Evolutionary conservation across 2,797 vertebrate genomes (phyloP), one percentile per base, ranked within the genome.

Genomic region (Ara ararauna): DNA sequence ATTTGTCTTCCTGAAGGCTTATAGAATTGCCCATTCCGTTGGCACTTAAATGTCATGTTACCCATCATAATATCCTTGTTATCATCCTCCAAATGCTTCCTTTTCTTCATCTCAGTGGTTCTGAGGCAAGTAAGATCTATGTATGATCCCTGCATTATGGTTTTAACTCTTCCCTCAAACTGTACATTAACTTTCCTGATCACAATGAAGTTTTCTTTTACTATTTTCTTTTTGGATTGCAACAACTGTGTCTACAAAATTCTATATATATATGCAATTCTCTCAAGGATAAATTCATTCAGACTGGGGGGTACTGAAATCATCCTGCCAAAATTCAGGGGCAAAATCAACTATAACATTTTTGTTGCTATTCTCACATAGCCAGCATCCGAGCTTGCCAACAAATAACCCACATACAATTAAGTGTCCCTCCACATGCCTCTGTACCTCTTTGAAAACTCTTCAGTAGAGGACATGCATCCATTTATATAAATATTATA

Each of bases 1-100:
- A 30, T 72, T 91, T 82, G 83, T 94, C 85, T 93, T 95, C 89
- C 91, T 62, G 51, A 94, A 87, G 89, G 89, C 77, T 91, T 71
- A 71, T 5, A 18, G 51, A 96, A 93, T 85, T 91, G 64, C 67
- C 83, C 83, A 53, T 94, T 96, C 83, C 74, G 68, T 0, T 47
- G 80, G 51, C 85, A 91, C 74, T 93, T 91, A 53, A 61, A 71
- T 18, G 83, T 29, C 22, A 0, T 67, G 79, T 62, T 90, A 76
- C 86, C 87, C 85, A 91, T 90, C 80, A 61, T 90, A 82, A 93
- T 20, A 67, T 36, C 87, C 91, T 93, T 91, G 89, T 91, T 88
- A 89, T 89, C 91, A 72, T 67, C 74, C 87, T 73, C 83, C 79
- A 71, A 87, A 68, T 50, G 64, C 85, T 90, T 85, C 44, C 77